Evolutionary conservation across 92 coral and sea anemone genomes (phyloP).

Genomic region (Bergia puertoricense): DNA sequence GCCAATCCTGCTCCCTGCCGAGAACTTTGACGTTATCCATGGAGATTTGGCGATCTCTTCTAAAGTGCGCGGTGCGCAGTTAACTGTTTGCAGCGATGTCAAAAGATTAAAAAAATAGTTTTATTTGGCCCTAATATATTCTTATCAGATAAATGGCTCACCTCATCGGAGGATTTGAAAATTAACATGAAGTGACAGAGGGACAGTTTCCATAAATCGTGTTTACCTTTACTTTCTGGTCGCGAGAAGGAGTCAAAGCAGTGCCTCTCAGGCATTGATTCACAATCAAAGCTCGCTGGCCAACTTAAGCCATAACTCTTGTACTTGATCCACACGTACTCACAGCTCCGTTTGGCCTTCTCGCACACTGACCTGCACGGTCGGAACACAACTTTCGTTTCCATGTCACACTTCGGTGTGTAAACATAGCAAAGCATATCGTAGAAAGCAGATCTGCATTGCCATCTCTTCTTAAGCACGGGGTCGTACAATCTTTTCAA

Average conservation of each 20-base stretch:
- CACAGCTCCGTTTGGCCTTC: constrained; percentile 21
- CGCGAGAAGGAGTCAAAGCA: constrained; percentile 3
- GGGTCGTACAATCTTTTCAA: neutral
- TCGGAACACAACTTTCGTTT: constrained; percentile 10
- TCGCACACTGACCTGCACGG: constrained; percentile 33
- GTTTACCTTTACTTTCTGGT: neutral
- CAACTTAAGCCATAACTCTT: constrained; percentile 35
- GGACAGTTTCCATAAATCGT: neutral
- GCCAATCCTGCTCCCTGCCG: too few species aligned
- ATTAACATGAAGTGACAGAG: neutral
- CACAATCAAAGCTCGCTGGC: constrained; percentile 38
- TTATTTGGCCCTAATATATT: neutral
- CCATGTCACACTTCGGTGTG: constrained; percentile 32
- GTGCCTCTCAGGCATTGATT: constrained; percentile 32
- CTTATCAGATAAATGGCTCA: neutral
- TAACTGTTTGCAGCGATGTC: too few species aligned
- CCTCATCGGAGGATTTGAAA: neutral
- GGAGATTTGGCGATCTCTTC: too few species aligned
- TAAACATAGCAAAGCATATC: constrained; percentile 7
- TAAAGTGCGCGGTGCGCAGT: too few species aligned
- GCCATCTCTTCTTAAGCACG: constrained; percentile 9
- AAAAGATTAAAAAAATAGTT: too few species aligned
- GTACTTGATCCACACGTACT: constrained; percentile 35
- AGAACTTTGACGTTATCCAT: too few species aligned
- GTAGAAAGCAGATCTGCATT: neutral